phyloP scores from a whole-genome alignment of 2,888 invertebrate genomes.

The Polyommatus iphigenia region DNA sequence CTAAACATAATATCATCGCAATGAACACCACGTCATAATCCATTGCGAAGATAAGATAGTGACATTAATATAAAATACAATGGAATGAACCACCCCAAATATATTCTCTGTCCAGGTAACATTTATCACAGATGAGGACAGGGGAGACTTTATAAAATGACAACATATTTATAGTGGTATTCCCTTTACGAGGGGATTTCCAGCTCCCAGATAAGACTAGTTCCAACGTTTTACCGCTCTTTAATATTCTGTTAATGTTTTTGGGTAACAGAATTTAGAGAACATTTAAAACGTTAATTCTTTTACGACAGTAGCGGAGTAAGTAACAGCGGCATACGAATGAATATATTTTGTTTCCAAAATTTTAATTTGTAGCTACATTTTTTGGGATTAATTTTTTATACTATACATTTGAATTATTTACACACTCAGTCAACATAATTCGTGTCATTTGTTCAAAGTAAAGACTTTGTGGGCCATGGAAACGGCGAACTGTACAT shows the following conservation, averaged over 20 bases:
- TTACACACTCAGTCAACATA: conserved; percentile 35
- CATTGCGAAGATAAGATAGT: conserved; percentile 15
- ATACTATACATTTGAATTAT: conserved; percentile 9
- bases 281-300: neutral
- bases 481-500: conserved; percentile 35
- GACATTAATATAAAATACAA: conserved; percentile 21
- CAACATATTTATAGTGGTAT: conserved; percentile 30
- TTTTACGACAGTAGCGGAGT: neutral
- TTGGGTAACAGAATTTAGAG: conserved; percentile 12
- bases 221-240: conserved; percentile 20
- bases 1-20: neutral
- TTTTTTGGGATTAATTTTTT: neutral
- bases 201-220: conserved; percentile 27
- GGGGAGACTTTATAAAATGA: conserved; percentile 20
- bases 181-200: conserved; percentile 29
- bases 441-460: conserved; percentile 44
- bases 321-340: neutral
- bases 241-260: conserved; percentile 29
- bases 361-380: neutral
- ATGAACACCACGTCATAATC: conserved; percentile 11
- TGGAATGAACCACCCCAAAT: conserved; percentile 32
- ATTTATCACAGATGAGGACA: conserved; percentile 32
- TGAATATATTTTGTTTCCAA: neutral
- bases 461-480: conserved; percentile 41
- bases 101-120: conserved; percentile 33